Percentiles rank a stretch among this genome's conserved stretches.
phyloP scores from a whole-genome alignment of 2,888 invertebrate genomes.

The Nomada goodeniana region DNA sequence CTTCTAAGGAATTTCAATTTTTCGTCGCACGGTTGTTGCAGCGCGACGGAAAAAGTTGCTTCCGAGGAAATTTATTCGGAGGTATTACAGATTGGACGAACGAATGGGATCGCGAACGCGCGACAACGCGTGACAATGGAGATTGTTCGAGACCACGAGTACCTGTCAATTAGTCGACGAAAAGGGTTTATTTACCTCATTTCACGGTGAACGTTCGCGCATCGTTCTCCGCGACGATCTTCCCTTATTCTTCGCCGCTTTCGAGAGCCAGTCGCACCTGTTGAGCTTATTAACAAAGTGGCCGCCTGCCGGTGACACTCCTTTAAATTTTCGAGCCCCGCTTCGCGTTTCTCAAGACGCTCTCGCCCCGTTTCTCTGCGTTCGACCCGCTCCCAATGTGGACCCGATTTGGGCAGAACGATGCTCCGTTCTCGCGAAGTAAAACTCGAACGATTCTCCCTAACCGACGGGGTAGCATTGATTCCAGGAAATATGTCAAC shows the following conservation, averaged over 20 bases:
- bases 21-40: neutral
- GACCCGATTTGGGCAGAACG: neutral
- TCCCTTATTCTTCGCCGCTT: neutral
- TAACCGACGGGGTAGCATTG: neutral
- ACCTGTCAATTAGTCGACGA: too few species aligned
- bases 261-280: constrained; percentile 57
- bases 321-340: constrained; percentile 19
- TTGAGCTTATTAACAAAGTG: constrained; percentile 70
- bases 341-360: neutral
- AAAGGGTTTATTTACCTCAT: too few species aligned
- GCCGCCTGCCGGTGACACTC: constrained; percentile 24
- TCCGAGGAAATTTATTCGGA: neutral
- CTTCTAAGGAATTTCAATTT: neutral
- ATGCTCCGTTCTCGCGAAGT: neutral
- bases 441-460: neutral
- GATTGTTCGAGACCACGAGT: neutral
- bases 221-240: constrained; percentile 7
- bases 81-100: neutral
- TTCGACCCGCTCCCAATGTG: neutral
- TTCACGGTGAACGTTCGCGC: neutral
- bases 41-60: too few species aligned
- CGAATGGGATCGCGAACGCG: neutral
- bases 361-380: neutral
- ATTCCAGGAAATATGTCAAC: constrained; percentile 14
- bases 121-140: neutral